Evolutionary conservation across 2,113 vertebrate genomes (phyloP).

Genomic region (Scolopax mira): DNA sequence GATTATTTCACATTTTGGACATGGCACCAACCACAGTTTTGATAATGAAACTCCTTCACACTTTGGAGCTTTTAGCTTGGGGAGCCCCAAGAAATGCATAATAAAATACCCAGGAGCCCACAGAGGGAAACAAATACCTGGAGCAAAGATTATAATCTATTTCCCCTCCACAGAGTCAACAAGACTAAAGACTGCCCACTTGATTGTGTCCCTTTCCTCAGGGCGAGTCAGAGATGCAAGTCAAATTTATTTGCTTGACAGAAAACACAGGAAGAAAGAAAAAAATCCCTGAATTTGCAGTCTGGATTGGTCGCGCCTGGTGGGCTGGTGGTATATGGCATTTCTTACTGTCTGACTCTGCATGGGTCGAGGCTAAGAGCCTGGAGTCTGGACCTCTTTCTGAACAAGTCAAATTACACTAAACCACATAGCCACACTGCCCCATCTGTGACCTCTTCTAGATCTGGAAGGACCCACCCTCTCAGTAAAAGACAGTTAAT

Average conservation of each 20-base stretch:
- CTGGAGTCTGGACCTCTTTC: neutral
- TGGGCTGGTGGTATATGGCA: neutral
- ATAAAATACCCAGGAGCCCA: neutral
- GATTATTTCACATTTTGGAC: neutral
- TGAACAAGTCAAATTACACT: neutral
- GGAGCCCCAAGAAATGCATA: neutral
- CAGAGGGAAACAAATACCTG: constrained; percentile 37
- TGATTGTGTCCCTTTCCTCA: constrained; percentile 33
- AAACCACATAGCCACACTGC: neutral
- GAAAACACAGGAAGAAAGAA: neutral
- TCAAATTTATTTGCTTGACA: constrained; percentile 16
- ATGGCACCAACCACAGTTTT: neutral
- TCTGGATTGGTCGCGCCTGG: neutral
- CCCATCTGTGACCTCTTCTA: constrained; percentile 35
- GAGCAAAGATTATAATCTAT: constrained; percentile 34
- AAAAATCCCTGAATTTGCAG: neutral
- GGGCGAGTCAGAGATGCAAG: neutral
- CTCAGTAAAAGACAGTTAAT: constrained; percentile 49
- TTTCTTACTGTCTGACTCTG: neutral
- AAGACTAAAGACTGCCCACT: constrained; percentile 21
- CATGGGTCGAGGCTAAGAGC: neutral
- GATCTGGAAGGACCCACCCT: constrained; percentile 48
- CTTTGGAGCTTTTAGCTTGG: neutral
- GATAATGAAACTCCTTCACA: neutral
- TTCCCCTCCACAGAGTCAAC: constrained; percentile 4